phyloP scores from a whole-genome alignment of 2,888 invertebrate genomes.

The Xanthia togata region DNA sequence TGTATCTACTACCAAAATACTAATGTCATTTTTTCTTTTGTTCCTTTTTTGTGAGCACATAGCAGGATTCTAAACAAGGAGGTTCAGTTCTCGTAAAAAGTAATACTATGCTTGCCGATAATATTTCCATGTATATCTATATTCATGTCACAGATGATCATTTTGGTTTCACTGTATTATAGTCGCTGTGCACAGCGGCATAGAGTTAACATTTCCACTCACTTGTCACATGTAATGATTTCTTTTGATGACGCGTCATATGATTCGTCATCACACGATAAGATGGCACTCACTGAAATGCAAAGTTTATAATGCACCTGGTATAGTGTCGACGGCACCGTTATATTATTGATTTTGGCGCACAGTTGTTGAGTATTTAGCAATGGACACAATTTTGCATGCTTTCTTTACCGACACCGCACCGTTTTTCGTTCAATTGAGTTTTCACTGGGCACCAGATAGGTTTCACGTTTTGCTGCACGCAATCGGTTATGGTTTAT shows the following conservation, averaged over 20 bases:
- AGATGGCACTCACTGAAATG: constrained; percentile 91
- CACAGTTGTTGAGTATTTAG: constrained; percentile 91
- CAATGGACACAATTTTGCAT: constrained; percentile 90
- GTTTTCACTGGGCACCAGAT: constrained; percentile 89
- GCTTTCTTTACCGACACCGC: constrained; percentile 89
- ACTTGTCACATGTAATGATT: constrained; percentile 94
- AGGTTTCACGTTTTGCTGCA: constrained; percentile 82
- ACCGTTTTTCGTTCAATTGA: constrained; percentile 87
- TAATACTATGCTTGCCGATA: constrained; percentile 88
- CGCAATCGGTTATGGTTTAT: constrained; percentile 70
- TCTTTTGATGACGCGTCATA: constrained; percentile 79
- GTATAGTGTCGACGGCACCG: constrained; percentile 90
- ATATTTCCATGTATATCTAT: constrained; percentile 81
- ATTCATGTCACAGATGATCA: constrained; percentile 81
- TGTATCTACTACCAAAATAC: constrained; percentile 81
- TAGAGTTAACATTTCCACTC: constrained; percentile 89
- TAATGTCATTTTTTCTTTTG: constrained; percentile 88
- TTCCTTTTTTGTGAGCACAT: constrained; percentile 88
- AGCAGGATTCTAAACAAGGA: constrained; percentile 90
- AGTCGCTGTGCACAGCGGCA: constrained; percentile 77
- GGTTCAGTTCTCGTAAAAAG: constrained; percentile 88
- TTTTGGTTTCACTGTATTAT: constrained; percentile 79
- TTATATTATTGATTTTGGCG: constrained; percentile 90
- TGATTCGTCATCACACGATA: constrained; percentile 79
- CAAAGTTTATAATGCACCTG: constrained; percentile 89